These are phyloP conservation scores for Sinelater perroti DNA, from an alignment of 2,888 invertebrate genomes.

Conservation along the genomic window DNA sequence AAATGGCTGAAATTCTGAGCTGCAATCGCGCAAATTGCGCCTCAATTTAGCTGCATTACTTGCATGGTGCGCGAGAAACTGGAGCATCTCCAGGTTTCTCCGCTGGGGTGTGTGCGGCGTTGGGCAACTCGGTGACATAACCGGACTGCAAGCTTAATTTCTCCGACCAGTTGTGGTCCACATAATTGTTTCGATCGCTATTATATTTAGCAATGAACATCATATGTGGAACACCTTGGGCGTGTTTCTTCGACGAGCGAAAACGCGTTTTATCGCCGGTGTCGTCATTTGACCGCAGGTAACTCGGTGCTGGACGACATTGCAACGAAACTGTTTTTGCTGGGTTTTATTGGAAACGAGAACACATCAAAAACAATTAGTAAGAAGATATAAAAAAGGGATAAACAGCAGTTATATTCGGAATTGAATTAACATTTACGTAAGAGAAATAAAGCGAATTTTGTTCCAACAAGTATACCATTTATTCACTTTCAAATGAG, in stretches of 20 bases:
- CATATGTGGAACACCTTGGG: conserved; percentile 24
- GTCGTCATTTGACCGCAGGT: conserved; percentile 29
- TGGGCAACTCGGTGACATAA: too few species aligned
- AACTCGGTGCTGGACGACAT: conserved; percentile 21
- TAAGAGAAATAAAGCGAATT: too few species aligned
- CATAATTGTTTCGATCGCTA: conserved; percentile 20
- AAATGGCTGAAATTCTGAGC: conserved; percentile 13
- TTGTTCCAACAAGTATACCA: too few species aligned
- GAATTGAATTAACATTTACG: too few species aligned
- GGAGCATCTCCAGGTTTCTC: too few species aligned
- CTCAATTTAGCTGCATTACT: conserved; percentile 2
- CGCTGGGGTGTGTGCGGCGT: not conserved
- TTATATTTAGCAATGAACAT: conserved; percentile 29
- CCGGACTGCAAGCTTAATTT: not conserved
- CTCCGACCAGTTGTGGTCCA: conserved; percentile 6
- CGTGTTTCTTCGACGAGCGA: conserved; percentile 17
- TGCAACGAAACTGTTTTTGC: conserved; percentile 24
- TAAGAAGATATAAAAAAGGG: too few species aligned
- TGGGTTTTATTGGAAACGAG: conserved; percentile 1
- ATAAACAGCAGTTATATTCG: too few species aligned
- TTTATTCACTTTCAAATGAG: too few species aligned
- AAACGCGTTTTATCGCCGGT: conserved; percentile 22
- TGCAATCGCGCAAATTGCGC: conserved; percentile 1
- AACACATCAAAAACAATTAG: conserved; percentile 4
- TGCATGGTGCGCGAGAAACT: not conserved